A percentile compares a stretch with the other conserved stretches of the same genome.
Evolutionary conservation across 2,113 vertebrate species (phyloP).

Genomic region (Phasianus colchicus): DNA sequence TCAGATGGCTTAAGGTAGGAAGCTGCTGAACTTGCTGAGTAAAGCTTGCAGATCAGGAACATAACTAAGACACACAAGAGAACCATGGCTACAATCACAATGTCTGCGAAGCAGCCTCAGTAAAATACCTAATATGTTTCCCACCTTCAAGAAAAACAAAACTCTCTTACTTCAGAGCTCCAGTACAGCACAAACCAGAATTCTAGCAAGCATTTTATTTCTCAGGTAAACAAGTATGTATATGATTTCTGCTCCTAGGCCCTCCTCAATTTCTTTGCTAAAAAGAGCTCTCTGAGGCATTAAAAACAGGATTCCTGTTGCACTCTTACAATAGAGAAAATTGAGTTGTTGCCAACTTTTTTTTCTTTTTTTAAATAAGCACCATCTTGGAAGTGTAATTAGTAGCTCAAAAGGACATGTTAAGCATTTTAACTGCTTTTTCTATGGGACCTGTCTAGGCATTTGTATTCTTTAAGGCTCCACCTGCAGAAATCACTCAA

Average conservation of each 20-base stretch:
- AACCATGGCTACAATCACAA: neutral
- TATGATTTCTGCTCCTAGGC: neutral
- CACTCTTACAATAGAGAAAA: slow-evolving; percentile 49
- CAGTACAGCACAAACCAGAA: neutral
- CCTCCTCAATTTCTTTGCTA: neutral
- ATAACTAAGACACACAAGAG: neutral
- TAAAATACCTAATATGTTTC: neutral
- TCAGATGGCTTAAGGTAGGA: neutral
- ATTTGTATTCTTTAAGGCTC: slow-evolving; percentile 10
- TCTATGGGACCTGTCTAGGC: slow-evolving; percentile 23
- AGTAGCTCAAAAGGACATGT: slow-evolving; percentile 16
- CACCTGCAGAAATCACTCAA: slow-evolving; percentile 1
- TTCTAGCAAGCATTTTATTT: neutral
- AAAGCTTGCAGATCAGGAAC: neutral
- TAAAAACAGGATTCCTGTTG: slow-evolving; percentile 37
- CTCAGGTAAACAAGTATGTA: slow-evolving; percentile 9
- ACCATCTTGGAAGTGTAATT: slow-evolving; percentile 53
- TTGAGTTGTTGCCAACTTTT: neutral
- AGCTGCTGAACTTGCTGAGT: neutral
- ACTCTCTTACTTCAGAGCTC: neutral
- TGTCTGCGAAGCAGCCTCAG: neutral
- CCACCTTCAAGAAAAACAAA: neutral
- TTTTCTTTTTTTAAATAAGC: slow-evolving; percentile 11
- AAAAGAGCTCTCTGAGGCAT: slow-evolving; percentile 34
- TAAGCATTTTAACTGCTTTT: slow-evolving; percentile 52